phyloP scores from a whole-genome alignment of 2,797 vertebrate genomes.

The Clarias fuscus region DNA sequence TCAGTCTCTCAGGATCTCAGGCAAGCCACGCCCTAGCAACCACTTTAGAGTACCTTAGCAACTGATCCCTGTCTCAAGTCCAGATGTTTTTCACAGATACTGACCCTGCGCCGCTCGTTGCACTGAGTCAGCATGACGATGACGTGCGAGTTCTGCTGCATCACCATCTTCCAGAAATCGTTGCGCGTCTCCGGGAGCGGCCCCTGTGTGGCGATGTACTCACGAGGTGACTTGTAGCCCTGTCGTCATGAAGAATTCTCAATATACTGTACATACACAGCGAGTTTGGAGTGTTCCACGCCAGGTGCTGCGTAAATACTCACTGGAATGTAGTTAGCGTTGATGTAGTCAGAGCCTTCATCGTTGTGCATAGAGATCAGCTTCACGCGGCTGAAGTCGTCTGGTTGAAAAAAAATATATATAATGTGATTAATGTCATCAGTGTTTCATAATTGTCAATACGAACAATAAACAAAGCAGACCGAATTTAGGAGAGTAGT shows the following conservation, averaged over 20 bases:
- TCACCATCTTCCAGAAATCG: slow-evolving; percentile 97
- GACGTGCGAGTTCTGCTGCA: slow-evolving; percentile 88
- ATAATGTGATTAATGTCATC: not conserved
- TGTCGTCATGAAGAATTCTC: slow-evolving; percentile 53
- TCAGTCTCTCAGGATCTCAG: too few relatives aligned
- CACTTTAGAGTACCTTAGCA: too few relatives aligned
- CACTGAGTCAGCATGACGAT: slow-evolving; percentile 98
- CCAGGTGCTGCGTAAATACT: slow-evolving; percentile 58
- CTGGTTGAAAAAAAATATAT: slow-evolving; percentile 63
- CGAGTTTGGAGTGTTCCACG: not conserved
- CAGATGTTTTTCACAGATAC: slow-evolving; percentile 52
- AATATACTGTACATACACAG: not conserved
- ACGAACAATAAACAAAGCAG: not conserved
- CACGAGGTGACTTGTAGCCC: slow-evolving; percentile 87
- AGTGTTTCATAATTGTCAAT: not conserved
- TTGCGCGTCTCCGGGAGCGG: slow-evolving; percentile 93
- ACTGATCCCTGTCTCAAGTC: not conserved
- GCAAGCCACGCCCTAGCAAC: too few relatives aligned
- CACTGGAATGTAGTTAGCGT: slow-evolving; percentile 96
- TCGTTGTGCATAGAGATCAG: slow-evolving; percentile 88
- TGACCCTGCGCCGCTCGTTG: slow-evolving; percentile 90
- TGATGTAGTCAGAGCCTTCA: slow-evolving; percentile 93
- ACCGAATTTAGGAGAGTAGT: not conserved
- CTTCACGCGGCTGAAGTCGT: slow-evolving; percentile 94
- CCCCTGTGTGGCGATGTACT: slow-evolving; percentile 96